These are phyloP conservation scores for Girardia tigrina DNA, from an alignment of 2,888 invertebrate genomes.

Conservation along the genomic window DNA sequence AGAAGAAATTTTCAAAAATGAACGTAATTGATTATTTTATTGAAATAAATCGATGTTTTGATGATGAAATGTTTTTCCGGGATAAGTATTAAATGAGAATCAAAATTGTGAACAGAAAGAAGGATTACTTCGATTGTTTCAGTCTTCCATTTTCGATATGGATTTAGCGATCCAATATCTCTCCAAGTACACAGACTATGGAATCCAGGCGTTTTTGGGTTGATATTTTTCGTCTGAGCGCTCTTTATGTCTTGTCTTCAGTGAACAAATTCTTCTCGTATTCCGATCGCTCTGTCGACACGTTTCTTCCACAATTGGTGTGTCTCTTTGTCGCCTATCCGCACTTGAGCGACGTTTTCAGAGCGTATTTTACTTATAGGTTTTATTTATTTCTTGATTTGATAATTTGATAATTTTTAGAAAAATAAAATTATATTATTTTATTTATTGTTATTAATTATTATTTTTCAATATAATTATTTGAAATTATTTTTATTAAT, in stretches of 20 bases:
- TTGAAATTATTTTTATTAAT: too few species aligned
- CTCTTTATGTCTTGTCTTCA: not conserved
- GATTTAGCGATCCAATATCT: constrained; percentile 94
- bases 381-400: too few species aligned
- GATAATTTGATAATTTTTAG: too few species aligned
- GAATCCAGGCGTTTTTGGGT: constrained; percentile 88
- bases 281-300: not conserved
- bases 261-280: not conserved
- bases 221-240: not conserved
- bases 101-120: not conserved
- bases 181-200: constrained; percentile 91
- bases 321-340: not conserved
- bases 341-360: not conserved
- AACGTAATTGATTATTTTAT: not conserved
- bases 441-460: too few species aligned
- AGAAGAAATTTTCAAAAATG: not conserved
- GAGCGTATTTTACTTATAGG: not conserved
- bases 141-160: constrained; percentile 92
- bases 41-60: not conserved
- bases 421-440: too few species aligned
- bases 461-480: too few species aligned
- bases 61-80: not conserved
- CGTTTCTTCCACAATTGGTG: not conserved
- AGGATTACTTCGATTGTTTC: constrained; percentile 69
- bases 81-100: not conserved